Conservation (phyloP, 1,140 invertebrate genomes). For the Drosophila burlai region DNA sequence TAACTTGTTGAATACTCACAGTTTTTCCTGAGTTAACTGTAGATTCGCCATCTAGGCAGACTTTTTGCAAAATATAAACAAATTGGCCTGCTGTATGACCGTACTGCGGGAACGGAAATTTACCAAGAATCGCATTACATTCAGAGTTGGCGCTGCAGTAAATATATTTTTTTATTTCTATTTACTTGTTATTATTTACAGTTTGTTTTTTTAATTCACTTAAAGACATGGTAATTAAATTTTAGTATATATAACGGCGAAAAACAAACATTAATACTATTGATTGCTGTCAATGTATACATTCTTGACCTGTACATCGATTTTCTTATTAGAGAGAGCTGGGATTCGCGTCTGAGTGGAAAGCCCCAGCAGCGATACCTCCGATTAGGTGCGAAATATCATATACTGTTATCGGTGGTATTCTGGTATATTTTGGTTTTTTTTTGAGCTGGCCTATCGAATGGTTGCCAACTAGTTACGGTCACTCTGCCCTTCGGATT, state of each 20-base stretch:
- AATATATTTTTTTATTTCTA: neutral
- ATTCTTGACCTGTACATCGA: too few relatives aligned
- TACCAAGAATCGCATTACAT: neutral
- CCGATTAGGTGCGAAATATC: too few relatives aligned
- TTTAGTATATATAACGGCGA: too few relatives aligned
- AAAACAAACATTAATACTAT: too few relatives aligned
- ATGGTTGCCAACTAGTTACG: neutral
- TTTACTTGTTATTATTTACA: neutral
- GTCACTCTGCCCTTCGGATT: neutral
- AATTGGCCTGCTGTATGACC: conserved; percentile 38
- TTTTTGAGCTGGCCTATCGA: neutral
- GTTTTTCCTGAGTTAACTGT: conserved; percentile 73
- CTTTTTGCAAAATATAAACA: conserved; percentile 72
- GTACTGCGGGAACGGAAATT: neutral
- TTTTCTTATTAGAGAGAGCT: too few relatives aligned
- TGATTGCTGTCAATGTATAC: too few relatives aligned
- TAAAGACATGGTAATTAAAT: too few relatives aligned
- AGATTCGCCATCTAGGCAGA: conserved; percentile 61
- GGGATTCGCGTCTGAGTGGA: too few relatives aligned
- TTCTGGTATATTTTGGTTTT: conserved; percentile 1
- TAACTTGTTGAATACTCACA: conserved; percentile 49
- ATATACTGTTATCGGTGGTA: neutral
- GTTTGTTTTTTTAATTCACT: too few relatives aligned
- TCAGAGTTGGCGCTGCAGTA: neutral
- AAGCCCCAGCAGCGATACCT: too few relatives aligned